A percentile compares a stretch with the other conserved stretches of the same genome.
These are phyloP conservation scores for Anthoscopus minutus DNA, from an alignment of 2,113 vertebrate genomes.

Conservation along the genomic window DNA sequence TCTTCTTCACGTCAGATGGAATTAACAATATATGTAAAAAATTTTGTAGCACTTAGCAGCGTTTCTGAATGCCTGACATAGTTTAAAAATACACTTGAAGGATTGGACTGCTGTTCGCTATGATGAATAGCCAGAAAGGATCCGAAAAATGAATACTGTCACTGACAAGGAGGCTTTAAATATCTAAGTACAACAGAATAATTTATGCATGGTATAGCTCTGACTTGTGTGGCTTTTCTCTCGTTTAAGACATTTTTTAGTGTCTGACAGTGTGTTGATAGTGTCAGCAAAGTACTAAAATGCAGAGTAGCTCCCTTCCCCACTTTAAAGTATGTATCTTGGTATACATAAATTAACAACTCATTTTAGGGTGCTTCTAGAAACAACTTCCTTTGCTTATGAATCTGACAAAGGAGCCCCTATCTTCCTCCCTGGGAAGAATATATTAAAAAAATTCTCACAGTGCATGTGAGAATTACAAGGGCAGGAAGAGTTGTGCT, in stretches of 20 bases:
- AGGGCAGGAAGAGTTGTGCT: neutral
- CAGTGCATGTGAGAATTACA: neutral
- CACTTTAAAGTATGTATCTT: neutral
- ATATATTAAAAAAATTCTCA: neutral
- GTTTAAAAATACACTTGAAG: neutral
- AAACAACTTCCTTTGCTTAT: neutral
- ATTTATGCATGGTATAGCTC: neutral
- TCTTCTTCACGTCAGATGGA: neutral
- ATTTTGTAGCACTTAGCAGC: neutral
- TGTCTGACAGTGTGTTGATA: neutral
- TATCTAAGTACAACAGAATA: neutral
- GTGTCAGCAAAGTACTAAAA: neutral
- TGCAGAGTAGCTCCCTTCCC: neutral
- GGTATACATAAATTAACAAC: neutral
- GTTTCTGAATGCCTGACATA: neutral
- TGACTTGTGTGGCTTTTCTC: neutral
- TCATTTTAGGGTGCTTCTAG: neutral
- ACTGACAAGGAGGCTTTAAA: slow-evolving; percentile 14
- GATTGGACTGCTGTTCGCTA: neutral
- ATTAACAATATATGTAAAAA: neutral
- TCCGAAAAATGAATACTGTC: neutral
- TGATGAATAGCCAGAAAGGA: neutral
- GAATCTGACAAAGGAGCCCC: neutral
- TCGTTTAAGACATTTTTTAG: neutral
- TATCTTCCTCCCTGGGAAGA: neutral